These are phyloP conservation scores for Danio jaintianensis DNA, from an alignment of 2,797 vertebrate genomes.

Conservation along the genomic window DNA sequence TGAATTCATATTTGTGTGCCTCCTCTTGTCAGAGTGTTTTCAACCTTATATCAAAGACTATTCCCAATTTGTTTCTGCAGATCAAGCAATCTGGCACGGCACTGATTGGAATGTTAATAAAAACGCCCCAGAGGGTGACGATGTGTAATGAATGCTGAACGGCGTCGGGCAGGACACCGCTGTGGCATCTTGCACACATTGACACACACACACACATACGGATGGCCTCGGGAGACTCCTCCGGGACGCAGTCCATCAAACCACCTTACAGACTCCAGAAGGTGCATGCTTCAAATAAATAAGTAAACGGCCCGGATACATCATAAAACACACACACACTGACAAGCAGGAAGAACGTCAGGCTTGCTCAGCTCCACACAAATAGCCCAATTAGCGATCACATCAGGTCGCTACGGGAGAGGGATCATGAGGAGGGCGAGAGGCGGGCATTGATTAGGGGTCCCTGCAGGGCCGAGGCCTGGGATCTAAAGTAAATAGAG, in stretches of 20 bases:
- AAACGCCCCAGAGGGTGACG: conserved; percentile 61
- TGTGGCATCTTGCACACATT: conserved; percentile 21
- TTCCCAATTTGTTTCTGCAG: conserved; percentile 75
- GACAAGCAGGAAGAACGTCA: conserved; percentile 31
- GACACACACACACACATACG: conserved; percentile 9
- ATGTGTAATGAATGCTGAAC: conserved; percentile 70
- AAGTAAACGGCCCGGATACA: conserved; percentile 39
- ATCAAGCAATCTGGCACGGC: conserved; percentile 67
- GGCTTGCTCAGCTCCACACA: conserved; percentile 32
- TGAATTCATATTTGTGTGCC: conserved; percentile 44
- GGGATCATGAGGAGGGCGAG: conserved; percentile 50
- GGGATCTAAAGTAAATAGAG: conserved; percentile 52
- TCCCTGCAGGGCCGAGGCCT: conserved; percentile 44
- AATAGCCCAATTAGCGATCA: conserved; percentile 56
- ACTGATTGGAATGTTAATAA: conserved; percentile 76
- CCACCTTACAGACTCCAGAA: conserved; percentile 46
- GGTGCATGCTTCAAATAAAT: conserved; percentile 47
- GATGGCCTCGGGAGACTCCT: conserved; percentile 39
- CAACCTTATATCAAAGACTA: conserved; percentile 72
- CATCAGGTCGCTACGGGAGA: conserved; percentile 55
- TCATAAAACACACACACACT: conserved; percentile 40
- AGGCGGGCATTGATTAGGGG: conserved; percentile 55
- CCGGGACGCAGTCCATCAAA: conserved; percentile 48
- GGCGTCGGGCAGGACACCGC: conserved; percentile 6
- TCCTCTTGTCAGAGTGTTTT: conserved; percentile 67